Evolutionary conservation across 2,797 vertebrate species (phyloP), one percentile per base, ranked within the genome.

Genomic region (Cichlasoma orientale): DNA sequence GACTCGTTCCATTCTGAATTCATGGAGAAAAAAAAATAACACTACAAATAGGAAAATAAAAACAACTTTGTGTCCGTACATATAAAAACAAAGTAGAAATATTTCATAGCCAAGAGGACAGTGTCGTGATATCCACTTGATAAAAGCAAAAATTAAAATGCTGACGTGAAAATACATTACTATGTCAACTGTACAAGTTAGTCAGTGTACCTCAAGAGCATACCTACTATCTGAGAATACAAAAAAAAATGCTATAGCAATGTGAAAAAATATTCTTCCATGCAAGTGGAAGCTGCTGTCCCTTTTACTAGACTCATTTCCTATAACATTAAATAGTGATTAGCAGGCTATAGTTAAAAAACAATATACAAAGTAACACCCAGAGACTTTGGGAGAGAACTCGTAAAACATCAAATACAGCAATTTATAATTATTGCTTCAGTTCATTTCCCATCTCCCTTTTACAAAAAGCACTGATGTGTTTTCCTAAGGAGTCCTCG

Each of bases 261-360:
- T 87, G 88, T 93, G 92, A 91, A 94, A 94, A 93, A 91, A 91
- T 91, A 93, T 79, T 86, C 93, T 92, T 94, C 93, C 92, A 92
- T 92, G 86, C 82, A 83, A 77, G 80, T 92, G 90, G 94, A 95
- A 95, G 94, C 89, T 81, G 88, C 89, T 88, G 91, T 95, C 93
- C 94, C 92, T 94, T 95, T 95, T 89, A 87, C 92, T 93, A 90
- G 83, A 93, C 87, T 93, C 80, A 81, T 93, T 91, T 94, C 84
- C 92, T 94, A 91, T 92, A 90, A 95, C 86, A 93, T 95, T 95
- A 95, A 96, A 95, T 95, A 95, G 93, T 95, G 94, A 95, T 95
- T 94, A 95, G 91, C 92, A 94, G 91, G 92, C 94, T 95, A 94
- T 91, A 88, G 88, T 92, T 88, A 82, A 84, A 90, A 79, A 82